Conservation (phyloP, 2,888 invertebrate genomes). For the Eristalis arbustorum region DNA sequence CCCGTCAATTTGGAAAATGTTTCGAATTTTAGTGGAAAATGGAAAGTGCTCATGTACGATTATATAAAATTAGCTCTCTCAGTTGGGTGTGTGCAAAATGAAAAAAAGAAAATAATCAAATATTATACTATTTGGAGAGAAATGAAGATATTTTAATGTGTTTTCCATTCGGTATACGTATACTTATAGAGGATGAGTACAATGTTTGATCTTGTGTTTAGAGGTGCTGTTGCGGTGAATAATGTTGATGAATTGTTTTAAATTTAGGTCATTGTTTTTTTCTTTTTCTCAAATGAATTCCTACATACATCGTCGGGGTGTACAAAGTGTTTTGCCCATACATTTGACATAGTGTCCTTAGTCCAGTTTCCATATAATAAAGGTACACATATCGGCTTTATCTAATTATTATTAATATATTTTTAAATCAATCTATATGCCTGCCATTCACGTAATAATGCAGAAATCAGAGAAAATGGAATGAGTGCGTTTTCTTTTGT, state of each 20-base stretch:
- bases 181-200: constrained; percentile 25
- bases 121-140: constrained; percentile 60
- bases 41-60: constrained; percentile 62
- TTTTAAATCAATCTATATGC: constrained; percentile 10
- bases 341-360: constrained; percentile 11
- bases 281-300: constrained; percentile 15
- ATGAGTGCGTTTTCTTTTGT: constrained; percentile 38
- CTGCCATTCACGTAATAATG: constrained; percentile 43
- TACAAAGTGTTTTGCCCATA: constrained; percentile 33
- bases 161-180: constrained; percentile 34
- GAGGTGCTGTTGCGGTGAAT: constrained; percentile 61
- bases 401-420: background rate
- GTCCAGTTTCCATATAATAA: constrained; percentile 3
- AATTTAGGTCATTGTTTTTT: constrained; percentile 68
- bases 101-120: constrained; percentile 52
- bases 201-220: constrained; percentile 64
- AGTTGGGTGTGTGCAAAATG: constrained; percentile 60
- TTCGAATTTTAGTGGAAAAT: constrained; percentile 55
- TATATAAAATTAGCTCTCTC: constrained; percentile 68
- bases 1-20: constrained; percentile 36
- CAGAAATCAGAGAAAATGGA: constrained; percentile 45
- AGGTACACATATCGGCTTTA: constrained; percentile 7
- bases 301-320: constrained; percentile 30
- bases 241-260: constrained; percentile 67
- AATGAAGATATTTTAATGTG: constrained; percentile 66